Conservation (phyloP, 92 coral and sea anemone genomes). For the Pocillopora meandrina region DNA sequence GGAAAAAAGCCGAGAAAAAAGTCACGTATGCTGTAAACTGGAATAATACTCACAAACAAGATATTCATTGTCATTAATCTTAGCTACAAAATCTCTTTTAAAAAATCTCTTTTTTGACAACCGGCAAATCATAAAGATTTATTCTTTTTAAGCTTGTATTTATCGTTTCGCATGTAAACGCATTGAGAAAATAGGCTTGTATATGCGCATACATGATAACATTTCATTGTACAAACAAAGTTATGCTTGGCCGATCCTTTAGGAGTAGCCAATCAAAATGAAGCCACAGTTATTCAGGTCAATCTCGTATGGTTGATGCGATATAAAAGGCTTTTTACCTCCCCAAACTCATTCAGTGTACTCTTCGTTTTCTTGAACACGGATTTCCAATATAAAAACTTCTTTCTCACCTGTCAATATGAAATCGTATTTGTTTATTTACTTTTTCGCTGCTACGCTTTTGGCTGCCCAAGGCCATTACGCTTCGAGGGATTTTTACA, state of each 20-base stretch:
- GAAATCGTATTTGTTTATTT: background rate
- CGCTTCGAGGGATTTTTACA: background rate
- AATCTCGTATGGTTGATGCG: background rate
- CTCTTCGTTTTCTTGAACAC: background rate
- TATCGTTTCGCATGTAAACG: no score
- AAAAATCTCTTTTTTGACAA: no score
- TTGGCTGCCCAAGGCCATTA: background rate
- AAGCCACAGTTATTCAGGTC: background rate
- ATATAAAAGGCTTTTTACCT: slow-evolving; percentile 10
- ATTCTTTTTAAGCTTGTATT: no score
- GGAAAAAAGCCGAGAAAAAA: background rate
- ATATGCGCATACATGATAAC: background rate
- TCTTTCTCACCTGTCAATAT: background rate
- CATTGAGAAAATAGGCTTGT: no score
- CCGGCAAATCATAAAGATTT: no score
- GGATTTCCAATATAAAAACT: background rate
- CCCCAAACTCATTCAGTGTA: slow-evolving; percentile 11
- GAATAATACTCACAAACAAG: background rate
- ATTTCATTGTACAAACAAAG: background rate
- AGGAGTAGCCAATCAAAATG: background rate
- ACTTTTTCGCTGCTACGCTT: background rate
- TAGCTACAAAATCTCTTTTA: no score
- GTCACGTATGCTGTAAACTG: background rate
- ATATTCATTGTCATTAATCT: background rate
- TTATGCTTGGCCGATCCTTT: background rate